A percentile compares a stretch with the other conserved stretches of the same genome.
Evolutionary conservation across 2,113 vertebrate species (phyloP).

Genomic region (Chiloscyllium plagiosum): DNA sequence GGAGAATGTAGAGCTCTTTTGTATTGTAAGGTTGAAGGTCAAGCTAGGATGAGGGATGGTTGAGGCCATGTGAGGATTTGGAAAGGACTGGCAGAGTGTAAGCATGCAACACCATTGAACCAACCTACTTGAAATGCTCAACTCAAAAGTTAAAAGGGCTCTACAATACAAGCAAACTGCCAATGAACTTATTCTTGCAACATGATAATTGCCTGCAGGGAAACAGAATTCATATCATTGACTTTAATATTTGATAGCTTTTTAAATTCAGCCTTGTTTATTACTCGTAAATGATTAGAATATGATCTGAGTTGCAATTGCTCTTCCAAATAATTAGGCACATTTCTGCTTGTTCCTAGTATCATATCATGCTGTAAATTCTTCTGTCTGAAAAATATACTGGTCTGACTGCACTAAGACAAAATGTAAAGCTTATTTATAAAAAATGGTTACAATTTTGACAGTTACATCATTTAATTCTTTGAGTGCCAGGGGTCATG

Average conservation of each 20-base stretch:
- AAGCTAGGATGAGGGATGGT: too few species aligned
- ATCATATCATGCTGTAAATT: neutral
- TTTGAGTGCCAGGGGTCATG: neutral
- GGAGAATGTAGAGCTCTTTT: neutral
- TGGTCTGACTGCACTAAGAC: neutral
- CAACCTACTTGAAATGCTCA: neutral
- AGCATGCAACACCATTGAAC: neutral
- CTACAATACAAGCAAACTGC: neutral
- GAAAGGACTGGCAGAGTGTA: neutral
- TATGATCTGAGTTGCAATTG: neutral
- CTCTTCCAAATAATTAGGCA: neutral
- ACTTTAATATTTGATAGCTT: neutral
- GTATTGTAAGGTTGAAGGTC: neutral
- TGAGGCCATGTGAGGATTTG: neutral
- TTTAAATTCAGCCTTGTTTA: neutral
- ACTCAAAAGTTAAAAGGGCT: neutral
- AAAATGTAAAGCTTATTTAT: neutral
- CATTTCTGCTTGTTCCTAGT: neutral
- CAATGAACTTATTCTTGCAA: neutral
- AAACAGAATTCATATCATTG: neutral
- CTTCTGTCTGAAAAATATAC: neutral
- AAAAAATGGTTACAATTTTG: neutral
- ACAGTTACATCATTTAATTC: neutral
- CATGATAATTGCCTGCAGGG: neutral
- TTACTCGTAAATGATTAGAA: neutral